Conservation (phyloP, 1,140 invertebrate genomes). For the Onthophagus taurus region DNA sequence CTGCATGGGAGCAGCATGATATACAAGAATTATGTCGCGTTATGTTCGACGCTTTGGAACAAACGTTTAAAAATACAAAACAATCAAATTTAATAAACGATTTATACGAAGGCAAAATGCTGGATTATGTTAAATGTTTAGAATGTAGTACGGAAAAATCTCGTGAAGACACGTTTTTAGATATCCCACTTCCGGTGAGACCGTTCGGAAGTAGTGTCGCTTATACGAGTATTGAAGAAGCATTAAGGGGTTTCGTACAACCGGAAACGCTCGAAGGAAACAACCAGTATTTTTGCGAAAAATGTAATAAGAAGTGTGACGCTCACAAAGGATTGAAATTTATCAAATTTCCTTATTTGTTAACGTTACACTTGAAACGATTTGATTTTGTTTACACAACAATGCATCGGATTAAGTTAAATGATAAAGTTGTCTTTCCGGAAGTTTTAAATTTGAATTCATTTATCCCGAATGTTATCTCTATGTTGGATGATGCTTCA, state of each 20-base stretch:
- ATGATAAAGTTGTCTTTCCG: slow-evolving; percentile 83
- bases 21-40: slow-evolving; percentile 85
- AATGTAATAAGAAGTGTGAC: slow-evolving; percentile 81
- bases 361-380: slow-evolving; percentile 81
- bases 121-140: slow-evolving; percentile 86
- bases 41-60: slow-evolving; percentile 87
- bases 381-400: slow-evolving; percentile 88
- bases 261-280: slow-evolving; percentile 77
- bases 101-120: slow-evolving; percentile 67
- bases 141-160: slow-evolving; percentile 80
- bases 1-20: slow-evolving; percentile 90
- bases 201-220: slow-evolving; percentile 71
- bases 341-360: slow-evolving; percentile 76
- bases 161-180: slow-evolving; percentile 75
- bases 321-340: slow-evolving; percentile 90
- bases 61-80: slow-evolving; percentile 75
- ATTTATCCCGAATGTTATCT: slow-evolving; percentile 47
- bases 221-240: slow-evolving; percentile 79
- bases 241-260: slow-evolving; percentile 74
- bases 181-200: slow-evolving; percentile 80
- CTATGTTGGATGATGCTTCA: slow-evolving; percentile 34
- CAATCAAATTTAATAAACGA: slow-evolving; percentile 76
- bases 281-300: slow-evolving; percentile 87
- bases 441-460: slow-evolving; percentile 72
- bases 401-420: slow-evolving; percentile 81